Percentiles rank a stretch among this genome's conserved stretches.
Conservation (phyloP, 2,888 invertebrate species). For the Opisthograptis luteolata region DNA sequence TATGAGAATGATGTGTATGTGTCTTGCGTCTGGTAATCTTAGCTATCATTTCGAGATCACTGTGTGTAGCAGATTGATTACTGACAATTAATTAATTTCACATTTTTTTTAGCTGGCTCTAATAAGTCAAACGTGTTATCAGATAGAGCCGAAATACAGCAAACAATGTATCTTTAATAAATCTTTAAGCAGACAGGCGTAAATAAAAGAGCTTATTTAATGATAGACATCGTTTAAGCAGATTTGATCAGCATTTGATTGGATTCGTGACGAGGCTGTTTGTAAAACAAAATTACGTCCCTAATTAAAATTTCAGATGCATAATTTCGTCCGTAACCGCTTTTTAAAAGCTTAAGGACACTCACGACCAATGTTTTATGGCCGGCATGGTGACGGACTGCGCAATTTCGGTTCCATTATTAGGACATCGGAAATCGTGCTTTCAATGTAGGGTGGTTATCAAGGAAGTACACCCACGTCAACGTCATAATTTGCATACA, state of each 20-base stretch:
- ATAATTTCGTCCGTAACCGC: conserved; percentile 26
- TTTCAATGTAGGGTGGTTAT: conserved; percentile 30
- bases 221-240: neutral
- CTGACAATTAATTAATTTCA: conserved; percentile 12
- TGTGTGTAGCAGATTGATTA: conserved; percentile 7
- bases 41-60: too few relatives aligned
- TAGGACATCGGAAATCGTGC: conserved; percentile 17
- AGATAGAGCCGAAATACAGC: neutral
- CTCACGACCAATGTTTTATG: conserved; percentile 38
- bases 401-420: conserved; percentile 34
- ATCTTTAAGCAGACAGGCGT: neutral
- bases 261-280: neutral
- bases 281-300: conserved; percentile 8
- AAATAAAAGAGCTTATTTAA: neutral
- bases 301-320: conserved; percentile 37
- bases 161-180: neutral
- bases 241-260: neutral
- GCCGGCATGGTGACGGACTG: conserved; percentile 32
- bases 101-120: conserved; percentile 7
- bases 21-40: too few relatives aligned
- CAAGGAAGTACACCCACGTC: conserved; percentile 24
- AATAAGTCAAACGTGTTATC: too few relatives aligned
- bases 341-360: conserved; percentile 28
- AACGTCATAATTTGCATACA: conserved; percentile 14
- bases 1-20: too few relatives aligned